Evolutionary conservation across 2,797 vertebrate genomes (phyloP).

Genomic region (Myotis myotis): DNA sequence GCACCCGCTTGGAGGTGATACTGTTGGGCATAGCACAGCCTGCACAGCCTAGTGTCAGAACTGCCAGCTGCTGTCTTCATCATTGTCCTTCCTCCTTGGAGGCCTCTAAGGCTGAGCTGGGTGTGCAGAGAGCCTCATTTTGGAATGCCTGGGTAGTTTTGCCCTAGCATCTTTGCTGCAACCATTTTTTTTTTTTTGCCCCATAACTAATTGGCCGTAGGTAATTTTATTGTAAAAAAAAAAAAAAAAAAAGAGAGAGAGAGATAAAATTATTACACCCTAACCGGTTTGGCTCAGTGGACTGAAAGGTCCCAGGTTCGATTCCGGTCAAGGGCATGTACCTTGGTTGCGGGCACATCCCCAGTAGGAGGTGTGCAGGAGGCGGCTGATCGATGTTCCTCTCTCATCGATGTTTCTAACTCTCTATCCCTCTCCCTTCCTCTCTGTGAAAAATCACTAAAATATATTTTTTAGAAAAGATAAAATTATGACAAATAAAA

Average conservation of each 20-base stretch:
- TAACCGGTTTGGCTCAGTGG: too few relatives aligned
- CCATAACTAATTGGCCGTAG: neutral
- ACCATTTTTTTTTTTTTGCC: neutral
- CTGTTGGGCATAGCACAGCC: accelerated
- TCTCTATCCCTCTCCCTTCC: too few relatives aligned
- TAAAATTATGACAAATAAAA: neutral
- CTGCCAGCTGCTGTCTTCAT: neutral
- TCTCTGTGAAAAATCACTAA: too few relatives aligned
- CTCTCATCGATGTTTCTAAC: too few relatives aligned
- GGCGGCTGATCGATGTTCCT: too few relatives aligned
- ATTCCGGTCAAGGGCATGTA: too few relatives aligned
- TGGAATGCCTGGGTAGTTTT: neutral
- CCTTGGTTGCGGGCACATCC: too few relatives aligned
- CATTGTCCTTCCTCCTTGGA: accelerated
- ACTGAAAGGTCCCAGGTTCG: too few relatives aligned
- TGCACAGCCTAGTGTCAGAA: neutral
- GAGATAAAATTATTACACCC: neutral
- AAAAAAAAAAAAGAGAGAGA: too few relatives aligned
- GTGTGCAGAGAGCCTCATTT: accelerated
- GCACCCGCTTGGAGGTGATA: accelerated
- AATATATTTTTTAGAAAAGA: neutral
- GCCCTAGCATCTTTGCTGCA: neutral
- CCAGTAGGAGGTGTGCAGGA: too few relatives aligned
- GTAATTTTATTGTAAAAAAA: neutral
- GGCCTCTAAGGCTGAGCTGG: neutral